Conservation (phyloP, 2,797 vertebrate species). For the Yasuhikotakia modesta region DNA sequence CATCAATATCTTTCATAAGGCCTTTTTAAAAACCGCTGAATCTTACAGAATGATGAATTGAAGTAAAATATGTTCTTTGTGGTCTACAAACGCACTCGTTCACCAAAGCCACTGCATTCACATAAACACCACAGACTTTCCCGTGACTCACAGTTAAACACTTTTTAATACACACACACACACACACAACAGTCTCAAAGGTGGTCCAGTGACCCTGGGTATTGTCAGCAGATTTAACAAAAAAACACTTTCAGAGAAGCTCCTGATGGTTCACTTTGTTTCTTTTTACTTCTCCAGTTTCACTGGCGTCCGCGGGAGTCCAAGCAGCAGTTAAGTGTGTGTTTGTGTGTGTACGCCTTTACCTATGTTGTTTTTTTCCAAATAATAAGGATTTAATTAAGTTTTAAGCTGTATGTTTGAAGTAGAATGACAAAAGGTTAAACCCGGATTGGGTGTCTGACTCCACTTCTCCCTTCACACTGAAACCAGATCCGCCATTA, state of each 20-base stretch:
- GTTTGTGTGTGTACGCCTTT: neutral
- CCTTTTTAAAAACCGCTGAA: neutral
- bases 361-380: too few relatives aligned
- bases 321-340: neutral
- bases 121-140: conserved; percentile 20
- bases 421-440: conserved; percentile 28
- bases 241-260: conserved; percentile 40
- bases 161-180: conserved; percentile 41
- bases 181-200: conserved; percentile 26
- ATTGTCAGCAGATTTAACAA: conserved; percentile 39
- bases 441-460: conserved; percentile 51
- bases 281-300: conserved; percentile 41
- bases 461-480: conserved; percentile 54
- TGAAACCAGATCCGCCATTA: conserved; percentile 49
- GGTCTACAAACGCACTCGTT: conserved; percentile 3
- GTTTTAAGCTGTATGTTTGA: conserved; percentile 40
- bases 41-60: neutral
- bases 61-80: conserved; percentile 22
- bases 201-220: conserved; percentile 46
- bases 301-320: conserved; percentile 40
- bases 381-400: conserved; percentile 49
- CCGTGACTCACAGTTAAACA: conserved; percentile 18
- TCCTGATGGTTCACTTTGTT: conserved; percentile 27
- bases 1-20: neutral
- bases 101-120: neutral